Percentiles rank a stretch among this genome's conserved stretches.
These are phyloP conservation scores for Drosophila parvula DNA, from an alignment of 1,140 invertebrate genomes.

Conservation along the genomic window DNA sequence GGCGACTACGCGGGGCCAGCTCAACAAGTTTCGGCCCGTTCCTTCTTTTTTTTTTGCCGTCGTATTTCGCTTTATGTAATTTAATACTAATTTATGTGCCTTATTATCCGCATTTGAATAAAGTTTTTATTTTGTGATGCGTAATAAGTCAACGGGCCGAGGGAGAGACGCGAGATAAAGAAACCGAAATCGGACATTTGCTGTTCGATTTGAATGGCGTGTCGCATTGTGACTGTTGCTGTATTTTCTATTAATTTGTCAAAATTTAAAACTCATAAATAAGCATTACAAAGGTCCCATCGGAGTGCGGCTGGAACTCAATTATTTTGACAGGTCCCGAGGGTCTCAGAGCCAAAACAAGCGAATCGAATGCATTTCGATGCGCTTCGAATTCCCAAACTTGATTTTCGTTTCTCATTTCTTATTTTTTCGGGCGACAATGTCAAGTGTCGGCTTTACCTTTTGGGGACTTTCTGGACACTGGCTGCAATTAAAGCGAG, in stretches of 20 bases:
- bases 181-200: conserved; percentile 47
- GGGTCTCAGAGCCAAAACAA: conserved; percentile 52
- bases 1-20: conserved; percentile 33
- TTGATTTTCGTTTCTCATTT: conserved; percentile 4
- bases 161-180: not conserved
- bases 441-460: conserved; percentile 34
- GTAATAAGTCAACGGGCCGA: conserved; percentile 35
- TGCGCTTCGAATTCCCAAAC: conserved; percentile 30
- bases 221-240: conserved; percentile 48
- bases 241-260: conserved; percentile 76
- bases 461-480: conserved; percentile 2
- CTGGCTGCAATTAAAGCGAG: not conserved
- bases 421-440: not conserved
- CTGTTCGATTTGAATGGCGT: conserved; percentile 60
- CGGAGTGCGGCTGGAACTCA: conserved; percentile 25
- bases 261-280: conserved; percentile 70
- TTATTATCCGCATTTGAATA: conserved; percentile 78
- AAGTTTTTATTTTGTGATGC: conserved; percentile 49
- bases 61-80: conserved; percentile 55
- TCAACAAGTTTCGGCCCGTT: conserved; percentile 72
- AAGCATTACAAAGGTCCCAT: conserved; percentile 55
- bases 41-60: conserved; percentile 15
- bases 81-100: conserved; percentile 81
- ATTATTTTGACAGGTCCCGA: conserved; percentile 71
- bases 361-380: conserved; percentile 69